Base-by-base conservation (phyloP, 2,888 invertebrate genomes). In the Brachylomia viminalis region DNA sequence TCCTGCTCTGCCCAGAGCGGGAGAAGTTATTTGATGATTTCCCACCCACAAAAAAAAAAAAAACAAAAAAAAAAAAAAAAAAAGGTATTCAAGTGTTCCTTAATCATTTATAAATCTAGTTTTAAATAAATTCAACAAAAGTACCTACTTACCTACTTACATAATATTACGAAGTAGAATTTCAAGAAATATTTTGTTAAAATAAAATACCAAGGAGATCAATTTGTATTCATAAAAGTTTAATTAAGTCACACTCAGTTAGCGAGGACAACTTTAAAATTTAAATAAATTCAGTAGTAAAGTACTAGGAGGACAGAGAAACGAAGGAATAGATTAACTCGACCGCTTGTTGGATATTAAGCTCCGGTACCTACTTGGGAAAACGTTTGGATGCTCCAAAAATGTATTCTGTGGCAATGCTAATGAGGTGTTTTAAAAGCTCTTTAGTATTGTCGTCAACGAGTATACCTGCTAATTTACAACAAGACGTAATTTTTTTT, bases 351-450 rank as follows among this genome's bases (percentile, higher is more conserved):
- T 77, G 84, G 86, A 87, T 85, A 89, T 86, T 88, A 85, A 85
- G 76, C 77, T 81, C 49, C 70, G 72, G 69, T 66, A 83, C n/a
- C n/a, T n/a, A n/a, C 84, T 84, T 78, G 77, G 85, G 80, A 78
- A 82, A 85, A 84, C 83, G 79, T 73, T 80, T 81, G 75, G 80
- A 79, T 79, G 74, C 61, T 80, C 75, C 72, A 72, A 78, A 87
- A 91, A 88, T 89, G 81, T 92, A 91, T 90, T 90, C 89, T 77
- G 87, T 84, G 86, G 88, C 83, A 80, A 91, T 90, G 91, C 89
- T 91, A 92, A 92, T 92, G 90, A 92, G 91, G 83, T 89, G 86
- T 86, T 89, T 86, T 85, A 69, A 87, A 86, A 79, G 69, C 84
- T 81, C 75, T 77, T 78, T 71, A 68, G 79, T 64, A 79, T 77